Conservation (phyloP, 2,888 invertebrate genomes). For the Tineola bisselliella region DNA sequence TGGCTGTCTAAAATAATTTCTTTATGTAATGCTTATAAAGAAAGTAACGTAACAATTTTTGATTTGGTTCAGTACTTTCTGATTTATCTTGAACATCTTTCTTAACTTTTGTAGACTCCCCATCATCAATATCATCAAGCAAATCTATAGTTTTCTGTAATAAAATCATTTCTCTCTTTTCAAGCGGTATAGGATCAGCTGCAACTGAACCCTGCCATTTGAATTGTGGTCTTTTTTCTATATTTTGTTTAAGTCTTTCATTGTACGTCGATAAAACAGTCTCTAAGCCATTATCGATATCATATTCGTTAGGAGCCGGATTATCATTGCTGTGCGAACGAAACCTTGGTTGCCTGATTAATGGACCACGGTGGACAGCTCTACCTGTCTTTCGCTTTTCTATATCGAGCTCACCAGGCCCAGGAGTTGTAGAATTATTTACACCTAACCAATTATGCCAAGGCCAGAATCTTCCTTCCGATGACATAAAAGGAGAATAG, state of each 20-base stretch:
- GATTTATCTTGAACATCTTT: slow-evolving; percentile 7
- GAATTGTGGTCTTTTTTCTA: slow-evolving; percentile 31
- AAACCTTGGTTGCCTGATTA: slow-evolving; percentile 36
- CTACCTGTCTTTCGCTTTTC: slow-evolving; percentile 32
- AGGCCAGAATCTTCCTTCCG: slow-evolving; percentile 41
- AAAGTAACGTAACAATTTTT: slow-evolving; percentile 29
- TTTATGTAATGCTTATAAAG: slow-evolving; percentile 19
- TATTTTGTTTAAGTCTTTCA: slow-evolving; percentile 32
- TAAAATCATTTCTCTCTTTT: slow-evolving; percentile 25
- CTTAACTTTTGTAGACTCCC: not conserved
- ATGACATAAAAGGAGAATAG: slow-evolving; percentile 39
- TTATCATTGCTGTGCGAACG: slow-evolving; percentile 16
- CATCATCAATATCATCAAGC: slow-evolving; percentile 23
- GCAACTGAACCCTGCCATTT: slow-evolving; percentile 24
- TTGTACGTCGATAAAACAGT: slow-evolving; percentile 42
- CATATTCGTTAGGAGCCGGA: slow-evolving; percentile 45
- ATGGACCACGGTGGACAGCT: slow-evolving; percentile 38
- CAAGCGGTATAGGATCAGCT: slow-evolving; percentile 15
- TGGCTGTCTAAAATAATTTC: not conserved
- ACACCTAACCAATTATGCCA: slow-evolving; percentile 47
- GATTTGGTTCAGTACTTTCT: not conserved
- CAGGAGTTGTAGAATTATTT: slow-evolving; percentile 33
- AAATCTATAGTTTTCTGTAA: slow-evolving; percentile 34
- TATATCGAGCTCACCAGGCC: slow-evolving; percentile 36
- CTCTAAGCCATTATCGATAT: slow-evolving; percentile 35